phyloP scores from a whole-genome alignment of 2,113 vertebrate genomes.

The Lamprologus tigripictilis region DNA sequence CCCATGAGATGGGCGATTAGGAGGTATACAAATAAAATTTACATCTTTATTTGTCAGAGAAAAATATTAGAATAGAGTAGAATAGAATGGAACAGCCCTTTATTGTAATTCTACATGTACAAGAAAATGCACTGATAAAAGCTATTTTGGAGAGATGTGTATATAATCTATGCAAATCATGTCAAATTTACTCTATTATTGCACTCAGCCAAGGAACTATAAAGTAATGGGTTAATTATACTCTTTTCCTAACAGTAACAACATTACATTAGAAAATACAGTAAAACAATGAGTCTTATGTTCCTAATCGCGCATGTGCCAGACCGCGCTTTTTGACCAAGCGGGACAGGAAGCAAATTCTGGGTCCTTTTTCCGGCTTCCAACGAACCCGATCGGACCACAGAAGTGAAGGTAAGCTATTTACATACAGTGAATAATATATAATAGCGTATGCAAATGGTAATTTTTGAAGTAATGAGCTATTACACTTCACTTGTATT shows the following conservation, averaged over 20 bases:
- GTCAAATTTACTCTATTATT: not conserved
- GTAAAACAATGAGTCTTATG: not conserved
- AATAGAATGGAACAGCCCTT: not conserved
- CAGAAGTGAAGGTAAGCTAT: not conserved
- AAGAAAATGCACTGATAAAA: not conserved
- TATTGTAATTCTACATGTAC: not conserved
- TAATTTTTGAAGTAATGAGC: not conserved
- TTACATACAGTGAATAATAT: not conserved
- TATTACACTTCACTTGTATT: not conserved
- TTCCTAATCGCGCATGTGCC: not conserved
- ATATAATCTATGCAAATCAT: not conserved
- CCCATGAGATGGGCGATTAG: not conserved
- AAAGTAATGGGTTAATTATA: accelerated
- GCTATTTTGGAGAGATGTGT: not conserved
- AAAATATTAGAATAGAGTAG: not conserved
- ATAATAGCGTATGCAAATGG: not conserved
- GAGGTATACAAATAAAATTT: not conserved
- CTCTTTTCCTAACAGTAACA: not conserved
- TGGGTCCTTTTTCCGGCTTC: accelerated
- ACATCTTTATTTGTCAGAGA: not conserved
- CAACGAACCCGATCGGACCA: accelerated
- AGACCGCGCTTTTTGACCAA: not conserved
- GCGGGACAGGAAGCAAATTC: not conserved
- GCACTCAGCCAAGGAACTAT: not conserved
- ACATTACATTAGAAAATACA: not conserved